A percentile compares a stretch with the other conserved stretches of the same genome.
Evolutionary conservation across 2,888 invertebrate genomes (phyloP).

Genomic region (Platerodrilus igneus): DNA sequence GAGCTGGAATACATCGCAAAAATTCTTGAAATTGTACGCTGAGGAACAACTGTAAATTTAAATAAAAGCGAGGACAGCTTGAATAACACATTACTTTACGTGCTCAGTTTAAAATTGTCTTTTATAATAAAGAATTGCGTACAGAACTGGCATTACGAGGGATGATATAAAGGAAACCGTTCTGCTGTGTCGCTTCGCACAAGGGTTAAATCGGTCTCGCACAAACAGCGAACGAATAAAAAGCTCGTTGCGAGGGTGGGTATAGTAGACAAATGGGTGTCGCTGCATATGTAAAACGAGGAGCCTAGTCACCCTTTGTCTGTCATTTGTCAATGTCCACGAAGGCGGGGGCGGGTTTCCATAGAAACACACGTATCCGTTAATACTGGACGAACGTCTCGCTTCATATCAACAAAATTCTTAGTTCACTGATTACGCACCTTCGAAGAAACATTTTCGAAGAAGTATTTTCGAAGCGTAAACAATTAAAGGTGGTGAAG

Average conservation of each 20-base stretch:
- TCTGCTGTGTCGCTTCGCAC: constrained; percentile 25
- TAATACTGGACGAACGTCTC: constrained; percentile 21
- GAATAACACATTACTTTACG: constrained; percentile 24
- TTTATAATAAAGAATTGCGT: constrained; percentile 22
- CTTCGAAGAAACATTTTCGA: too few species aligned
- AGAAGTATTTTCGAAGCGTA: too few species aligned
- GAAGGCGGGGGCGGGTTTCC: constrained; percentile 42
- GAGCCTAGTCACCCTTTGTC: constrained; percentile 49
- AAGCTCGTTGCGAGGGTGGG: constrained; percentile 25
- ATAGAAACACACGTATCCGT: constrained; percentile 39
- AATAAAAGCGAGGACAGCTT: constrained; percentile 22
- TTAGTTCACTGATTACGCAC: constrained; percentile 23
- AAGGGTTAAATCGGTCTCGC: constrained; percentile 25
- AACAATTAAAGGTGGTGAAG: too few species aligned
- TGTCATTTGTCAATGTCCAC: constrained; percentile 50
- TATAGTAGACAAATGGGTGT: constrained; percentile 49
- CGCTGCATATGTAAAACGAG: constrained; percentile 51
- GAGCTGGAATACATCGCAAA: too few species aligned
- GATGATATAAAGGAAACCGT: constrained; percentile 25
- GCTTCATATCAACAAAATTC: constrained; percentile 22
- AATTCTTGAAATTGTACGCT: too few species aligned
- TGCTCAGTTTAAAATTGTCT: constrained; percentile 23
- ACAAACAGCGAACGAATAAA: constrained; percentile 26
- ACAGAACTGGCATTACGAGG: constrained; percentile 21
- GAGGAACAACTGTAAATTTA: too few species aligned